Evolutionary conservation across 2,113 vertebrate genomes (phyloP), one percentile per base, ranked within the genome.

Genomic region (Zootoca vivipara): DNA sequence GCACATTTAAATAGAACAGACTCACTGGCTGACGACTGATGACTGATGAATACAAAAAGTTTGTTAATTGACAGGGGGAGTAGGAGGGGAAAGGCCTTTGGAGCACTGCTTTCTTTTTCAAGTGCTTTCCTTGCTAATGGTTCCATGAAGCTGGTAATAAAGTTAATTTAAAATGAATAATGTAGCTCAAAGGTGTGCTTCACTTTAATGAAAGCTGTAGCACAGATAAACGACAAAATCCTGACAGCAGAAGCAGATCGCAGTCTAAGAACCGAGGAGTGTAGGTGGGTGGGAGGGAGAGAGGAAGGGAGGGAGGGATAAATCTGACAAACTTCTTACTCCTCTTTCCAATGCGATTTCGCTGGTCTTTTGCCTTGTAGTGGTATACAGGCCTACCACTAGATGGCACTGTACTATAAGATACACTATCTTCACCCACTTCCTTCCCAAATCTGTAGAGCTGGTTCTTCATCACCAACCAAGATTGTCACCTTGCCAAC

Each of bases 1-100:
- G 93, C 94, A 90, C 77, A 2, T 97, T 96, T 96, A 96, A 97
- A 96, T 89, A 95, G 96, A 96, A 94, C 91, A 95, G 93, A 93
- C 93, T 96, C 96, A 93, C 94, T 95, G 89, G 93, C 93, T 96
- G 96, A 95, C 92, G 96, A 90, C 93, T 30, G 85, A 95, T 96
- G 96, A 96, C 90, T 92, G 96, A 97, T 96, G 95, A 97, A 96
- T 94, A 95, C 93, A 95, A 95, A 97, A 97, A 97, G 95, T 97
- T 97, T 95, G 90, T 93, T 96, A 97, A 96, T 89, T 92, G 91
- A 72, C 46, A 93, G 84, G 69, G 38, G 70, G 52, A 46, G 83
- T 5, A 2, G 2, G 62, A 35, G 18, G 42, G 56, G 56, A 84
- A 87, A 85, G 2, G 86, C 74, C 28, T 20, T 79, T 89, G 85